Percentiles rank a stretch among this genome's conserved stretches.
Evolutionary conservation across 2,113 vertebrate species (phyloP).

Genomic region (Megalops atlanticus): DNA sequence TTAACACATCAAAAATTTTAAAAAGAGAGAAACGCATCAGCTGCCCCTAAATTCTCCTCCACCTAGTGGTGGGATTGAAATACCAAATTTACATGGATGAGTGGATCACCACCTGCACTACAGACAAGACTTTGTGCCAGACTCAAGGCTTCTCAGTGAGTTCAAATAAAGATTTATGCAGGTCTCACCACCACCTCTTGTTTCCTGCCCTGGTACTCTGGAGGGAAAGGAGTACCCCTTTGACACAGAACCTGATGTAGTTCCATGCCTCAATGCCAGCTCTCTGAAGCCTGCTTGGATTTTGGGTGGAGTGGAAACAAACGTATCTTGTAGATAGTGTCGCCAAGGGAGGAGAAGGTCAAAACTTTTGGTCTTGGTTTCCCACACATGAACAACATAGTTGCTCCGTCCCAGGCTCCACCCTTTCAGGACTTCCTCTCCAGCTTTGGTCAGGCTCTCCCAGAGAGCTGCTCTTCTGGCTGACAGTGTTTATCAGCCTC

Average conservation of each 20-base stretch:
- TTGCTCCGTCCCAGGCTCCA: conserved; percentile 3
- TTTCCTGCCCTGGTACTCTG: background rate
- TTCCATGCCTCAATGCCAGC: background rate
- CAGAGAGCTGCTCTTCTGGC: conserved; percentile 3
- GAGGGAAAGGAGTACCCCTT: background rate
- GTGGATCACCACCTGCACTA: too few relatives aligned
- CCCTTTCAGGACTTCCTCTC: conserved; percentile 14
- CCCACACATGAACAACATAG: background rate
- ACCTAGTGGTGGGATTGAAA: too few relatives aligned
- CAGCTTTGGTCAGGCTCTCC: conserved; percentile 9
- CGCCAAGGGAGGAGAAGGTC: conserved; percentile 24
- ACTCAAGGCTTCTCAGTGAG: too few relatives aligned
- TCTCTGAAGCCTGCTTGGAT: background rate
- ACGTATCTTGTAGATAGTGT: conserved; percentile 7
- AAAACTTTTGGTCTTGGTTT: background rate
- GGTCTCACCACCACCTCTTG: background rate
- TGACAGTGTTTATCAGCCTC: background rate
- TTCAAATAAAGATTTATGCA: too few relatives aligned
- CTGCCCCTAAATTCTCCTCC: too few relatives aligned
- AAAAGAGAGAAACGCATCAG: too few relatives aligned
- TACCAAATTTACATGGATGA: too few relatives aligned
- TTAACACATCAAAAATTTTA: too few relatives aligned
- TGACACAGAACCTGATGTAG: background rate
- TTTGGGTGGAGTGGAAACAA: conserved; percentile 4
- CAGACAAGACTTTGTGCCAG: too few relatives aligned